Conservation (phyloP, 30 jellyfish, hydroid and myxozoan genomes). For the Pseudorhiza aurosa region DNA sequence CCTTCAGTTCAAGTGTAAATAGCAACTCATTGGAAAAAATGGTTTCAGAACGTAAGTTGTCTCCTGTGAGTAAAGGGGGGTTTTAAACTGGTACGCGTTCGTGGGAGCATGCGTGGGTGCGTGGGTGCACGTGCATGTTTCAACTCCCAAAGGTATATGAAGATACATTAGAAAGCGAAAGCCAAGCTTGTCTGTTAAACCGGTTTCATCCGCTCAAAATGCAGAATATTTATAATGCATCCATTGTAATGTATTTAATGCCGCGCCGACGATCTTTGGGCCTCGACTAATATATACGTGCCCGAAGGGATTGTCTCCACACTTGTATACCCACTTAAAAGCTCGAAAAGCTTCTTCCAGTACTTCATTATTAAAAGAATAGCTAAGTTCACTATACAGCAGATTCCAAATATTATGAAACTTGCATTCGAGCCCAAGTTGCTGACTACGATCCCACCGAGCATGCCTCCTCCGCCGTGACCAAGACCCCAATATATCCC, state of each 20-base stretch:
- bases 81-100: too few relatives aligned
- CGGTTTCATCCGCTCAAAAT: too few relatives aligned
- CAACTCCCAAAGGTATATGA: too few relatives aligned
- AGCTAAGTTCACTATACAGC: conserved; percentile 72
- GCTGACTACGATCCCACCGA: conserved; percentile 91
- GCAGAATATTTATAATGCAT: too few relatives aligned
- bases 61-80: too few relatives aligned
- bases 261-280: not conserved
- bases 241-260: not conserved
- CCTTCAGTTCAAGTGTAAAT: too few relatives aligned
- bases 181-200: too few relatives aligned
- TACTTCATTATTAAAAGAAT: conserved; percentile 72
- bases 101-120: too few relatives aligned
- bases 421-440: conserved; percentile 91
- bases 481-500: conserved; percentile 99
- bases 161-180: too few relatives aligned
- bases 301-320: conserved; percentile 98
- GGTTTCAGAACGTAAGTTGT: too few relatives aligned
- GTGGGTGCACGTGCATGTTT: too few relatives aligned
- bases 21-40: too few relatives aligned
- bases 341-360: conserved; percentile 80
- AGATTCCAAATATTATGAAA: conserved; percentile 76
- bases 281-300: conserved; percentile 79
- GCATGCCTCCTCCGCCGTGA: conserved; percentile 99
- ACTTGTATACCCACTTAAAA: conserved; percentile 85